Percentiles rank a stretch among this genome's conserved stretches.
These are phyloP conservation scores for Hydropsyche tenuis DNA, from an alignment of 1,140 invertebrate species.

Conservation along the genomic window DNA sequence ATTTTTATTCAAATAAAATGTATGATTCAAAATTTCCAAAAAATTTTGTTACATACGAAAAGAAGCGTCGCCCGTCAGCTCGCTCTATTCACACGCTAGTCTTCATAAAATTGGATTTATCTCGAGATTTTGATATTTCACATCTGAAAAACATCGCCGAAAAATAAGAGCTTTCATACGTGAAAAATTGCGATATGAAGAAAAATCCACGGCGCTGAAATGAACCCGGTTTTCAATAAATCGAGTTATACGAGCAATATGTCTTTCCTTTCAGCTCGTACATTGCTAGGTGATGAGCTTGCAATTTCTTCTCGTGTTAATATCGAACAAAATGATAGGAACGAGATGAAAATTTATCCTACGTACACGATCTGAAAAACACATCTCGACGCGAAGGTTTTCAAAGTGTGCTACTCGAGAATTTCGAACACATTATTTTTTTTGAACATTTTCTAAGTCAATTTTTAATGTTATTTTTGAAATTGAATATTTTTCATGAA, in stretches of 20 bases:
- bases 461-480: too few relatives aligned
- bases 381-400: too few relatives aligned
- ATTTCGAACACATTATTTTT: too few relatives aligned
- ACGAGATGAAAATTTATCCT: slow-evolving; percentile 25
- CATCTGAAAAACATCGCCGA: neutral
- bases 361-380: too few relatives aligned
- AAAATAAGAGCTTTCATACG: neutral
- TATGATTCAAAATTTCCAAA: neutral
- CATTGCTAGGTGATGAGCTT: slow-evolving; percentile 25
- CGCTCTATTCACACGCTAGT: neutral
- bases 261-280: slow-evolving; percentile 24
- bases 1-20: too few relatives aligned
- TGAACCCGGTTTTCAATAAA: slow-evolving; percentile 26
- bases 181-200: slow-evolving; percentile 1
- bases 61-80: neutral
- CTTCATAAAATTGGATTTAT: neutral
- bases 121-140: neutral
- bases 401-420: too few relatives aligned
- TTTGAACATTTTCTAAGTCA: too few relatives aligned
- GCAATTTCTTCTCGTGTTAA: slow-evolving; percentile 21
- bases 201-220: slow-evolving; percentile 2
- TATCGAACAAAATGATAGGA: slow-evolving; percentile 6
- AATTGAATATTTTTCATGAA: too few relatives aligned
- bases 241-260: slow-evolving; percentile 33
- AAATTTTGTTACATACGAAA: neutral